phyloP scores from a whole-genome alignment of 2,888 invertebrate species.

The Tenthredo livida region DNA sequence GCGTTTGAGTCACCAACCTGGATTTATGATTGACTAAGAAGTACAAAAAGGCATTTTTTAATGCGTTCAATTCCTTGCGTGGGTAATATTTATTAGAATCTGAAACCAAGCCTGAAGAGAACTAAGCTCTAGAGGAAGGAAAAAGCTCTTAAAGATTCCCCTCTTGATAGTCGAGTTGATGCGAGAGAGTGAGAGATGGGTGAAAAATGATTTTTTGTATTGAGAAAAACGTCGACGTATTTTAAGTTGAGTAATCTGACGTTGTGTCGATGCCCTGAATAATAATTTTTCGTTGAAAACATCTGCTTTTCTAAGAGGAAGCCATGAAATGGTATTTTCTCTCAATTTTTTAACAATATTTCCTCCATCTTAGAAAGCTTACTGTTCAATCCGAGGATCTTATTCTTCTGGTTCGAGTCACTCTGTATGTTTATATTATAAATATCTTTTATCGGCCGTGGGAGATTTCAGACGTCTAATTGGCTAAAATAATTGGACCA shows the following conservation, averaged over 20 bases:
- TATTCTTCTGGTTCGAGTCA: background rate
- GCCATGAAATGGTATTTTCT: background rate
- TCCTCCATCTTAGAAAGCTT: background rate
- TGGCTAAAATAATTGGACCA: slow-evolving; percentile 63
- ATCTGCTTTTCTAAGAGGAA: background rate
- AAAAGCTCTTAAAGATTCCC: background rate
- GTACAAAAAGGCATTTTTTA: background rate
- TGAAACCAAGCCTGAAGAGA: background rate
- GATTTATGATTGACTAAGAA: background rate
- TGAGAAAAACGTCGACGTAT: background rate
- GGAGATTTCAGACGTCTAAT: slow-evolving; percentile 59
- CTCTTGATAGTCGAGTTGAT: background rate
- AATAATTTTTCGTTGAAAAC: slow-evolving; percentile 12
- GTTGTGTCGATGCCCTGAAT: background rate
- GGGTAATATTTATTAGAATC: background rate
- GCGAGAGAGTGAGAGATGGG: background rate
- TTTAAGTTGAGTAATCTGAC: background rate
- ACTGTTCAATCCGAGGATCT: background rate
- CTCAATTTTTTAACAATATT: background rate
- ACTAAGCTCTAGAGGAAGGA: background rate
- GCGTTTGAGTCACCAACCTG: background rate
- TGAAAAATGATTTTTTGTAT: slow-evolving; percentile 5
- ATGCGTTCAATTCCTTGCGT: background rate
- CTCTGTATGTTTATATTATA: background rate
- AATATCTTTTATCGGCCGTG: too few relatives aligned